Conservation (phyloP, 2,888 invertebrate genomes). For the Heteropelma amictum region DNA sequence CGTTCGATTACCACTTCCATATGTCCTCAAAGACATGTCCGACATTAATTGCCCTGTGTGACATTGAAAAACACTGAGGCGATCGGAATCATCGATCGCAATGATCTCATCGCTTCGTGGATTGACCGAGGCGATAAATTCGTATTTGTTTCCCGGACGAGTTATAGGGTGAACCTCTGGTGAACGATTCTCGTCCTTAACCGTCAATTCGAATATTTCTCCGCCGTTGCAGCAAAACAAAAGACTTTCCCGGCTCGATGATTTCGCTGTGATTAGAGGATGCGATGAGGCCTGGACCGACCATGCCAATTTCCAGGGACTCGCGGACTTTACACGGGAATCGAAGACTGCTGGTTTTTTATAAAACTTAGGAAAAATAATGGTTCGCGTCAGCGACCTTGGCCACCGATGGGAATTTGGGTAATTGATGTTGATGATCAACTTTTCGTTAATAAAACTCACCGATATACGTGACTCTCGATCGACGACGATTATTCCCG, state of each 20-base stretch:
- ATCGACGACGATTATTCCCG: conserved; percentile 61
- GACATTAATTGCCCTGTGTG: conserved; percentile 55
- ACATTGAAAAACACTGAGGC: conserved; percentile 61
- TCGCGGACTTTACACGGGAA: conserved; percentile 42
- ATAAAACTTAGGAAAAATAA: conserved; percentile 62
- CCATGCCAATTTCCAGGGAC: conserved; percentile 64
- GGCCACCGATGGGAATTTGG: not conserved
- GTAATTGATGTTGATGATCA: not conserved
- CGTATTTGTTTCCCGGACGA: conserved; percentile 51
- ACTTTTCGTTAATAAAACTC: conserved; percentile 19
- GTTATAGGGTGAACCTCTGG: conserved; percentile 57
- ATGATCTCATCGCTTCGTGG: conserved; percentile 41
- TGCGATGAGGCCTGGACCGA: conserved; percentile 57
- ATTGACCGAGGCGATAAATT: conserved; percentile 48
- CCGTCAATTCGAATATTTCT: conserved; percentile 61
- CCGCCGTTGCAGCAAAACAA: conserved; percentile 61
- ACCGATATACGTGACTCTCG: conserved; percentile 59
- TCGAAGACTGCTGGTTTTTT: conserved; percentile 58
- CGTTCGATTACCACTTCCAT: conserved; percentile 64
- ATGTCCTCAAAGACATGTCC: conserved; percentile 50
- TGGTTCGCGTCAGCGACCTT: not conserved
- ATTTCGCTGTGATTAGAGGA: conserved; percentile 53
- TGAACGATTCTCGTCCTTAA: conserved; percentile 52
- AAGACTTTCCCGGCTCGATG: conserved; percentile 61
- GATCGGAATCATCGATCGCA: conserved; percentile 57